These are phyloP conservation scores for Hydrozoanthus tunicans DNA, from an alignment of 64 coral and sea anemone genomes.

Conservation along the genomic window DNA sequence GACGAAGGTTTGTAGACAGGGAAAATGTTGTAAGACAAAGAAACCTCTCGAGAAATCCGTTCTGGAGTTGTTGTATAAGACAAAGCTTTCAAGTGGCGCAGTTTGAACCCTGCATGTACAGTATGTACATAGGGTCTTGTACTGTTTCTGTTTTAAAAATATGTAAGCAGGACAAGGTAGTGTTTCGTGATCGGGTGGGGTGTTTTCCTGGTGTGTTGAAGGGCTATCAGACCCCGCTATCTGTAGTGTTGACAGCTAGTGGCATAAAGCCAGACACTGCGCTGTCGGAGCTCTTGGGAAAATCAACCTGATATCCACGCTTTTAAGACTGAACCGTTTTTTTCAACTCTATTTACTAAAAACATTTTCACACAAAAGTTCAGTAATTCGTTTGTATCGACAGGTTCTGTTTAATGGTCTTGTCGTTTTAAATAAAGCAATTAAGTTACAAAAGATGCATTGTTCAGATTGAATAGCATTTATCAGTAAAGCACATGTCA, in stretches of 20 bases:
- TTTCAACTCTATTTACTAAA: conserved; percentile 79
- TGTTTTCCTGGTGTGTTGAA: conserved; percentile 64
- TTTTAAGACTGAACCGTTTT: conserved; percentile 64
- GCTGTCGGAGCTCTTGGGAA: conserved; percentile 62
- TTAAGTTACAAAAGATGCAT: conserved; percentile 98
- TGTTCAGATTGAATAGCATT: conserved; percentile 94
- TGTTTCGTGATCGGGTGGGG: conserved; percentile 91
- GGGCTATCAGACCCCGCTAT: conserved; percentile 78
- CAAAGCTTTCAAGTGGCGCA: conserved; percentile 44
- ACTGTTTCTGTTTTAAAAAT: neutral
- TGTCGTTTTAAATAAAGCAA: conserved; percentile 99
- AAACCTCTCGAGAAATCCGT: conserved; percentile 8
- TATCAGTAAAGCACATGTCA: conserved; percentile 99
- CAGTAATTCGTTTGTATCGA: conserved; percentile 95
- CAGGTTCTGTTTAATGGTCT: conserved; percentile 85
- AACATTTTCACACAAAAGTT: conserved; percentile 95
- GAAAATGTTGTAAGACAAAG: conserved; percentile 8
- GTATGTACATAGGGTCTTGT: conserved; percentile 51
- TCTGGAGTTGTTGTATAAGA: conserved; percentile 13
- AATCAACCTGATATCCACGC: conserved; percentile 70
- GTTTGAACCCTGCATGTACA: conserved; percentile 22
- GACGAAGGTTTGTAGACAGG: conserved; percentile 22
- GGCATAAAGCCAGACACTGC: conserved; percentile 78
- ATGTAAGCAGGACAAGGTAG: neutral
- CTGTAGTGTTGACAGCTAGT: conserved; percentile 77